A percentile compares a stretch with the other conserved stretches of the same genome.
phyloP scores from a whole-genome alignment of 2,797 vertebrate species.

The Enteromius argenteus region DNA sequence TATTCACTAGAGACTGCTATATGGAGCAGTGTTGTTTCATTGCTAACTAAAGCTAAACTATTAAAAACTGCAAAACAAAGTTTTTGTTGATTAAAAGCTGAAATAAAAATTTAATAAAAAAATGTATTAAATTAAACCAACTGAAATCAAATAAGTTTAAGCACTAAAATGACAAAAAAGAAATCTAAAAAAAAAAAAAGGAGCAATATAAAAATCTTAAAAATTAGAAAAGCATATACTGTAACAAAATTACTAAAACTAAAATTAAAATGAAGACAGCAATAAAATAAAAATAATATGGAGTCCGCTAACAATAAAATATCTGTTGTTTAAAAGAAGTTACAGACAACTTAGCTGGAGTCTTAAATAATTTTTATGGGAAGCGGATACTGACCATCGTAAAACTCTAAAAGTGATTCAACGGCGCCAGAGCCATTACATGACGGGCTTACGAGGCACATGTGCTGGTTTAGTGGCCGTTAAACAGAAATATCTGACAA shows the following conservation, averaged over 20 bases:
- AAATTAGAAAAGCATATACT: background rate
- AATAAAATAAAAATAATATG: background rate
- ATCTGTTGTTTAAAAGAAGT: background rate
- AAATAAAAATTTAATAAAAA: background rate
- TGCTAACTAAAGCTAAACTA: background rate
- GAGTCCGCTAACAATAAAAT: background rate
- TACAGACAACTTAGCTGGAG: background rate
- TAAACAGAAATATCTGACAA: slow-evolving; percentile 20
- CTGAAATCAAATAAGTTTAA: background rate
- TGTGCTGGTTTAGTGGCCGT: background rate
- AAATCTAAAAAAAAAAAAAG: background rate
- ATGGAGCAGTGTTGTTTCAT: background rate
- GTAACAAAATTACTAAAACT: background rate
- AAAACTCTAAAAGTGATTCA: background rate
- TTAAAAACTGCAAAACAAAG: background rate
- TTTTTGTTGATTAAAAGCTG: background rate
- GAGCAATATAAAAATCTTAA: background rate
- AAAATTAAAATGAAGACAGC: background rate
- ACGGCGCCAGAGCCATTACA: background rate
- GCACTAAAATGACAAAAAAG: background rate
- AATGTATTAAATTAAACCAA: background rate
- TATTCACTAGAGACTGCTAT: background rate
- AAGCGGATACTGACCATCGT: background rate
- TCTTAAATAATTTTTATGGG: background rate
- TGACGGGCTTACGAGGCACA: background rate